These are phyloP conservation scores for Cervus canadensis DNA, from an alignment of 2,113 vertebrate species.

Conservation along the genomic window DNA sequence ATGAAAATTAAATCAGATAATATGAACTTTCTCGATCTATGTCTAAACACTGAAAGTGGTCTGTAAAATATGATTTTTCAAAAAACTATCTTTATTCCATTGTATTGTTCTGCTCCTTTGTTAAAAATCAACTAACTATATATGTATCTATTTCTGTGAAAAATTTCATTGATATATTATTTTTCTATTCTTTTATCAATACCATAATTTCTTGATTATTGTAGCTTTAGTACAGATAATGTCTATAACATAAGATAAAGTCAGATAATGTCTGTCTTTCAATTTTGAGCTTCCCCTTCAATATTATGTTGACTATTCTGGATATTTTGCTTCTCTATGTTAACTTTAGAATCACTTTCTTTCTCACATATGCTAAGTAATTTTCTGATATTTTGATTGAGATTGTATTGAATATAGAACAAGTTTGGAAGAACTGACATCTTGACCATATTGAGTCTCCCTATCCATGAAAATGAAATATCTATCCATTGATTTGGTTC, in stretches of 20 bases:
- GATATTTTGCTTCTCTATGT: neutral
- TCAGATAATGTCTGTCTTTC: neutral
- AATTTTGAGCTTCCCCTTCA: neutral
- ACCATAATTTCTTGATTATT: neutral
- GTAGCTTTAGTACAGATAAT: neutral
- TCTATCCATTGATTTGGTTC: neutral
- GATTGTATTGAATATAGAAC: neutral
- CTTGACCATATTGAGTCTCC: neutral
- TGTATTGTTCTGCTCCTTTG: neutral
- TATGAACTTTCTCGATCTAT: neutral
- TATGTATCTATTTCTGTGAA: neutral
- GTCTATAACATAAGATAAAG: neutral
- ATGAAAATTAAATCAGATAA: neutral
- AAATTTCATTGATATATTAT: neutral
- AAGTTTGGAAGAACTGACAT: neutral
- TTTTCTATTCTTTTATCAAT: neutral
- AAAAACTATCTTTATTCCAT: neutral
- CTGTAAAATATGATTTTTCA: neutral
- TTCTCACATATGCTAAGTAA: neutral
- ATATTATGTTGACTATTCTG: neutral
- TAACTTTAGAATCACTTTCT: neutral
- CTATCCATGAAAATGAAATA: neutral
- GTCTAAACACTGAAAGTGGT: neutral
- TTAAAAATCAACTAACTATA: neutral
- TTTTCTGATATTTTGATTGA: neutral